Evolutionary conservation across 2,888 invertebrate species (phyloP), one percentile per base, ranked within the genome.

Genomic region (Ligdia adustata): DNA sequence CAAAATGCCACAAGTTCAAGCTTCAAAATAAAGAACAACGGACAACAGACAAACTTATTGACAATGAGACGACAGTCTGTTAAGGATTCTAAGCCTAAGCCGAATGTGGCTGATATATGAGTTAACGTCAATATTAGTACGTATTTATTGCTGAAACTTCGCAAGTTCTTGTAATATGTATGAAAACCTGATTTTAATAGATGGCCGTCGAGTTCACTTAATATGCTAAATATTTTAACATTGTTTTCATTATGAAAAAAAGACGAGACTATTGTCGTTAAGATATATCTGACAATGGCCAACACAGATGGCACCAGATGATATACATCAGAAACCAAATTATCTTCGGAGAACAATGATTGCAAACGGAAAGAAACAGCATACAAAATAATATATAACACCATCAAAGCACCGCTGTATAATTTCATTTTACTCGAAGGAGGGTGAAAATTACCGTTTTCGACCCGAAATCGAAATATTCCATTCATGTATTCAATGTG

Each of bases 1-100:
- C 69, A 75, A 46, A 82, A 73, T 1, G 60, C 35, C 4, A 72
- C 34, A 20, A 78, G 60, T 59, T 80, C 73, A 0, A 82, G 52
- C 45, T 77, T 66, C 53, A 77, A 72, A 28, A 68, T 50, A 31
- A 67, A 59, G 13, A 64, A 72, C 9, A 74, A 38, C 0, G 62
- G 59, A 1, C 70, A 33, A 2, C 59, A 37, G 0, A 69, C 12
- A 0, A 66, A 1, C 22, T n/a, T n/a, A n/a, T n/a, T n/a, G n/a
- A n/a, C n/a, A n/a, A n/a, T n/a, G n/a, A n/a, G n/a, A n/a, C n/a
- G n/a, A n/a, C n/a, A n/a, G n/a, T n/a, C n/a, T n/a, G n/a, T n/a
- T n/a, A n/a, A n/a, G n/a, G n/a, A n/a, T n/a, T n/a, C n/a, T n/a
- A n/a, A n/a, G n/a, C n/a, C n/a, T n/a, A n/a, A n/a, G n/a, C n/a